Conservation (phyloP, 2,888 invertebrate genomes). For the Diadegma fenestrale region DNA sequence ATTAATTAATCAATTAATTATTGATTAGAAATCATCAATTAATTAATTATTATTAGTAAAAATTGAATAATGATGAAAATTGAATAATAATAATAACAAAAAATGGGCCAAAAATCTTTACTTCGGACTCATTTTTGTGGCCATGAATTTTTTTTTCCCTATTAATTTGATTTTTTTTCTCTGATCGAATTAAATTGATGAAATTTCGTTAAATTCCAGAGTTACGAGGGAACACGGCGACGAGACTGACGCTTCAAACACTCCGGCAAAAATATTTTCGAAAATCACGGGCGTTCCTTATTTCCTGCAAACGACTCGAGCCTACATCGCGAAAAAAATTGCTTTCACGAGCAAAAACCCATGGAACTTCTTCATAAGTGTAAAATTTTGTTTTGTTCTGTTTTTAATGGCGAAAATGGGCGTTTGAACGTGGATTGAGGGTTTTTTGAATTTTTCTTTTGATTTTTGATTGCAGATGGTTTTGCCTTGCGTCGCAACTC, state of each 20-base stretch:
- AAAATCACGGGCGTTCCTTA: conserved; percentile 79
- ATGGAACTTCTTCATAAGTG: conserved; percentile 77
- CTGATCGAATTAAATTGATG: neutral
- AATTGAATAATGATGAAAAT: too few relatives aligned
- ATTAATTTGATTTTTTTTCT: too few relatives aligned
- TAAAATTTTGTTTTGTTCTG: conserved; percentile 66
- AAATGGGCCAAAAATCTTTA: too few relatives aligned
- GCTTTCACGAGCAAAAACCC: conserved; percentile 80
- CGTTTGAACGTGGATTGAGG: neutral
- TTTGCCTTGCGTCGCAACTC: conserved; percentile 78
- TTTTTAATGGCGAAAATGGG: neutral
- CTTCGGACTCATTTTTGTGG: too few relatives aligned
- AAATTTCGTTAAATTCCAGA: conserved; percentile 62
- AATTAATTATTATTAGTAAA: too few relatives aligned
- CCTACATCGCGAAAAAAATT: conserved; percentile 82
- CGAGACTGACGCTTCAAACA: conserved; percentile 73
- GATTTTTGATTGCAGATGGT: conserved; percentile 74
- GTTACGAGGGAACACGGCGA: conserved; percentile 80
- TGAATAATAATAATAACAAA: too few relatives aligned
- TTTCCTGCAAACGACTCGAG: conserved; percentile 78
- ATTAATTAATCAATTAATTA: too few relatives aligned
- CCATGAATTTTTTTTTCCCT: too few relatives aligned
- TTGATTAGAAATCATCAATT: neutral
- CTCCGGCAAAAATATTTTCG: conserved; percentile 71
- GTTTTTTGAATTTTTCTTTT: conserved; percentile 2